Evolutionary conservation across 2,888 invertebrate genomes (phyloP), one percentile per base, ranked within the genome.

Genomic region (Orgyia antiqua): DNA sequence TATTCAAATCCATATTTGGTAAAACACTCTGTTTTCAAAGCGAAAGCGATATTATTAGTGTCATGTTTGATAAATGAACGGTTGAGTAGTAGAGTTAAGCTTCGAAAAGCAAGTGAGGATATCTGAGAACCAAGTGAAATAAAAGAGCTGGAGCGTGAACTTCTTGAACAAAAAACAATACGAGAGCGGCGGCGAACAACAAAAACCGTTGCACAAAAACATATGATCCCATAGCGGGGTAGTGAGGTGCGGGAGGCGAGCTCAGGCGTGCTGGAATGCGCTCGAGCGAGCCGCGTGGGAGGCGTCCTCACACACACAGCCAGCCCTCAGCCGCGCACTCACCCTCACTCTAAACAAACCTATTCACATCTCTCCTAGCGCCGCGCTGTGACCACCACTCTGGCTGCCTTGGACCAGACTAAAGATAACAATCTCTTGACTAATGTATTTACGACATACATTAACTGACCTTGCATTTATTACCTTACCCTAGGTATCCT

Each of bases 141-240:
- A 76, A 76, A 79, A 76, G 79, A 80, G 70, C 63, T 72, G 69
- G 68, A 80, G 79, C 80, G 80, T 83, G 79, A 82, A 83, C 68
- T 76, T 65, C 59, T 60, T 67, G 45, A 68, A 66, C 63, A 78
- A 80, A 80, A 77, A 84, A 78, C 61, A 72, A 78, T 63, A 68
- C 68, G 70, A 74, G 65, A 63, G 72, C 74, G 76, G 78, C 82
- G 83, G 83, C 72, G 73, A 83, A 83, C 82, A 82, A 84, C 84
- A 86, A 86, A 86, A 86, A 86, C 86, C 83, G 86, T 84, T 86
- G 83, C 80, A 83, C 76, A 86, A 86, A 86, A 86, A 86, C 86
- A 86, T 86, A 86, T 86, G 86, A 86, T 84, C 83, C 78, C 77
- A 75, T 72, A 61, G 62, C 52, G 74, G 76, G 71, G 68, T 56